phyloP scores from a whole-genome alignment of 2,797 vertebrate species.

The Salarias fasciatus region DNA sequence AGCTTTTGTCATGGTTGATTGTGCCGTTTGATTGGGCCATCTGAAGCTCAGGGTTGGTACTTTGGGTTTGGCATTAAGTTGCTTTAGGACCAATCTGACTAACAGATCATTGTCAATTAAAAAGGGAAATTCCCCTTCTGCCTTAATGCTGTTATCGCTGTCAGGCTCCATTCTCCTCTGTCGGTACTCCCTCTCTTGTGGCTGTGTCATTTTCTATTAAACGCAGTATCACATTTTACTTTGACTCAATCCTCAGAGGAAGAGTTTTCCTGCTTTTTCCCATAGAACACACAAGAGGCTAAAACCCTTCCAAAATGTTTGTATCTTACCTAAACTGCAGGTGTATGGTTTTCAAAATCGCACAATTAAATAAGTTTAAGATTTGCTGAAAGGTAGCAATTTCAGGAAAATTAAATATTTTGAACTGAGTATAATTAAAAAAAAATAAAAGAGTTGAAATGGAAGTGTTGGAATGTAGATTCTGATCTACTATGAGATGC shows the following conservation, averaged over 20 bases:
- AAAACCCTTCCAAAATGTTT: no score
- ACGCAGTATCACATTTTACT: slow-evolving; percentile 4
- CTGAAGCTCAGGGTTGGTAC: slow-evolving; percentile 25
- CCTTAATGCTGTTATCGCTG: slow-evolving; percentile 25
- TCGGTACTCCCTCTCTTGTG: slow-evolving; percentile 7
- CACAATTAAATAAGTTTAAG: no score
- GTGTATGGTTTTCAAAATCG: no score
- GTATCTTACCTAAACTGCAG: no score
- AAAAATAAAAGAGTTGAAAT: no score
- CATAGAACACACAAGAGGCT: no score
- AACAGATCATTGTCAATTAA: slow-evolving; percentile 47
- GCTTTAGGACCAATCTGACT: slow-evolving; percentile 25
- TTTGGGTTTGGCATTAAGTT: slow-evolving; percentile 33
- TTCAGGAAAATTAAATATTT: no score
- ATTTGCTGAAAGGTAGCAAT: no score
- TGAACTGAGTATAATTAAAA: no score
- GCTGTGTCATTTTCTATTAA: slow-evolving; percentile 22
- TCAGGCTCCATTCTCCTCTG: slow-evolving; percentile 14
- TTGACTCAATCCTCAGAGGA: slow-evolving; percentile 12
- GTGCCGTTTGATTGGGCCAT: slow-evolving; percentile 43
- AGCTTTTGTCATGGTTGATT: slow-evolving; percentile 28
- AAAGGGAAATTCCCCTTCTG: slow-evolving; percentile 16
- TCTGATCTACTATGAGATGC: no score
- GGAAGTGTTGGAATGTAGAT: no score
- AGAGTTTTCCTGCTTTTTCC: background rate